These are phyloP conservation scores for Agrotis exclamationis DNA, from an alignment of 2,888 invertebrate genomes.

Conservation along the genomic window DNA sequence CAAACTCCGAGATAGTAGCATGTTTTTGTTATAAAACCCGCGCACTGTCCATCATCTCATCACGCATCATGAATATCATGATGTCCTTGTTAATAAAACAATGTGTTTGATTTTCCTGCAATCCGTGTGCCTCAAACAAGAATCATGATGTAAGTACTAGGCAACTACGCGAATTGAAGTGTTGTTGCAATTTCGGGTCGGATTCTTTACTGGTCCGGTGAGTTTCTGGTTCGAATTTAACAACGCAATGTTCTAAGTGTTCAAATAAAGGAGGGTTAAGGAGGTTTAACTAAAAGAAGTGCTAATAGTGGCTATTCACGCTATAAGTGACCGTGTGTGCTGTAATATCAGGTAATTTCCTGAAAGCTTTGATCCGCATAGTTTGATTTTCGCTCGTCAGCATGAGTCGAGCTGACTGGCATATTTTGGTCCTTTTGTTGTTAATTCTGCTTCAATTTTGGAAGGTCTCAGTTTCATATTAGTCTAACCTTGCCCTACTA, in stretches of 20 bases:
- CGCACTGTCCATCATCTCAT: conserved; percentile 47
- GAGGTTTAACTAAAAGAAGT: conserved; percentile 14
- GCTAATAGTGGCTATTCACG: conserved; percentile 35
- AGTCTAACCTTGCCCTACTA: conserved; percentile 46
- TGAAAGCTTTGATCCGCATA: conserved; percentile 51
- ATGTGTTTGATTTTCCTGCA: conserved; percentile 46
- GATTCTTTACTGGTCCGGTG: conserved; percentile 59
- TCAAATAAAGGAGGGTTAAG: conserved; percentile 20
- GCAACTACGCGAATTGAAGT: conserved; percentile 34
- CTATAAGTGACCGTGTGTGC: conserved; percentile 37
- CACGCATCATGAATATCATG: conserved; percentile 47
- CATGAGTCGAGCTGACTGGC: conserved; percentile 54
- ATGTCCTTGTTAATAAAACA: conserved; percentile 42
- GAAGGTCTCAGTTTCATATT: conserved; percentile 31
- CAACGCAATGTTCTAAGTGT: conserved; percentile 42
- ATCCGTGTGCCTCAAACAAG: conserved; percentile 37
- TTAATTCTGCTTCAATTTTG: conserved; percentile 18
- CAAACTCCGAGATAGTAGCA: conserved; percentile 67
- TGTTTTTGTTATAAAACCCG: conserved; percentile 73
- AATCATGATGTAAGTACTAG: conserved; percentile 58
- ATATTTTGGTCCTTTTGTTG: conserved; percentile 44
- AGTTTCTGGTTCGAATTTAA: conserved; percentile 44
- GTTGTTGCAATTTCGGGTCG: conserved; percentile 49
- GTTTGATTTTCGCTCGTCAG: conserved; percentile 47
- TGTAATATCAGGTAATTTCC: conserved; percentile 60